Conservation (phyloP, 2,888 invertebrate species). For the Mesodorylaimus sp. region DNA sequence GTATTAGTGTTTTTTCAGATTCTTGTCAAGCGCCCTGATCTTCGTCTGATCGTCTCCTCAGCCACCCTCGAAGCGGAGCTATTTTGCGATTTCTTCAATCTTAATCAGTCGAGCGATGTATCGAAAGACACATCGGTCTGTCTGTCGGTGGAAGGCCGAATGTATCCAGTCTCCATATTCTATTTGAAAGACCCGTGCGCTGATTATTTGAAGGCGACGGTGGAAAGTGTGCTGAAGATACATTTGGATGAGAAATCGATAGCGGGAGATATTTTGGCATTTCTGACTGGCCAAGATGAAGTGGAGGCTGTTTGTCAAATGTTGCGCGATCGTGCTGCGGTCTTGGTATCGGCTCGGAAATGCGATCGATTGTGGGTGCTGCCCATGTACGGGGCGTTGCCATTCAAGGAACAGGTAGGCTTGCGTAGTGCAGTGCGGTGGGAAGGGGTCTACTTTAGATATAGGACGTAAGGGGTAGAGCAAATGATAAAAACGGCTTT, state of each 20-base stretch:
- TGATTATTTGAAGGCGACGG: slow-evolving; percentile 66
- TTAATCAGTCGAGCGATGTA: slow-evolving; percentile 22
- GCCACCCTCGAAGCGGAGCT: slow-evolving; percentile 86
- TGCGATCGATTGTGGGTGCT: slow-evolving; percentile 40
- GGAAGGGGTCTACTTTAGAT: no score
- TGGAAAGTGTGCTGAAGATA: slow-evolving; percentile 71
- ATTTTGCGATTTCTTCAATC: slow-evolving; percentile 36
- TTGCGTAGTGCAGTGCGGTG: background rate
- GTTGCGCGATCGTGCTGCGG: slow-evolving; percentile 12
- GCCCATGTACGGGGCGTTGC: slow-evolving; percentile 81
- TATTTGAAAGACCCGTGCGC: slow-evolving; percentile 67
- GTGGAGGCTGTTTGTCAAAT: slow-evolving; percentile 23
- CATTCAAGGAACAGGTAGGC: slow-evolving; percentile 58
- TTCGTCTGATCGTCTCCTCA: slow-evolving; percentile 55
- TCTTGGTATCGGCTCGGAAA: slow-evolving; percentile 11
- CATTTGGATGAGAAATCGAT: slow-evolving; percentile 46
- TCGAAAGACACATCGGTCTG: slow-evolving; percentile 53
- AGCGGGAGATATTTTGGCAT: slow-evolving; percentile 67
- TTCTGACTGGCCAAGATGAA: slow-evolving; percentile 40
- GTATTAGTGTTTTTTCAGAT: slow-evolving; percentile 14
- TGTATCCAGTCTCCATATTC: slow-evolving; percentile 65
- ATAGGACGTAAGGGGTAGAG: no score
- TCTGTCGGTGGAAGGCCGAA: slow-evolving; percentile 67
- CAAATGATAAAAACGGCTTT: no score
- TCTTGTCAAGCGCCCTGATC: slow-evolving; percentile 20